These are phyloP conservation scores for Zaprionus davidi DNA, from an alignment of 1,140 invertebrate genomes.

Conservation along the genomic window DNA sequence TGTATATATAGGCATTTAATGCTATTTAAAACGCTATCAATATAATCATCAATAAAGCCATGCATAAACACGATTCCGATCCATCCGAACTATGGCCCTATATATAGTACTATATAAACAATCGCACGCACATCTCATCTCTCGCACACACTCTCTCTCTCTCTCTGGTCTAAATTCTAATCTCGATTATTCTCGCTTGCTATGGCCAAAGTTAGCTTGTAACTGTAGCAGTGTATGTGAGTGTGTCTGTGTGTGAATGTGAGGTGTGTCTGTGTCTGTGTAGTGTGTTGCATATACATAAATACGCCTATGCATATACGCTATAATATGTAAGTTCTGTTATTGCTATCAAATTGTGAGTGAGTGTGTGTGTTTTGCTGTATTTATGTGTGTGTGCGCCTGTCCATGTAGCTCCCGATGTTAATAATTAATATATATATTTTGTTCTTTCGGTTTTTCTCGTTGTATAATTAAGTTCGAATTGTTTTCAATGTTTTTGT, in stretches of 20 bases:
- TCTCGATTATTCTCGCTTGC: slow-evolving; percentile 50
- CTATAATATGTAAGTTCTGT: slow-evolving; percentile 38
- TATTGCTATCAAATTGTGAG: slow-evolving; percentile 68
- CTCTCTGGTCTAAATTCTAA: slow-evolving; percentile 79
- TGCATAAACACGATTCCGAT: slow-evolving; percentile 79
- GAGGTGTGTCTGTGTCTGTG: slow-evolving; percentile 30
- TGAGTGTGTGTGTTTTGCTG: slow-evolving; percentile 32
- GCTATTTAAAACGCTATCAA: slow-evolving; percentile 83
- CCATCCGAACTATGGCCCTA: slow-evolving; percentile 79
- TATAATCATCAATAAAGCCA: slow-evolving; percentile 81
- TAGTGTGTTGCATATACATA: slow-evolving; percentile 40
- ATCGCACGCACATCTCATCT: slow-evolving; percentile 61
- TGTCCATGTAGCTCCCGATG: slow-evolving; percentile 54
- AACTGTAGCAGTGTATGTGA: slow-evolving; percentile 29
- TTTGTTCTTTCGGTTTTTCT: slow-evolving; percentile 59
- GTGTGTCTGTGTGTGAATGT: slow-evolving; percentile 35
- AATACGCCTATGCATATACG: slow-evolving; percentile 54
- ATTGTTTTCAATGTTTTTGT: slow-evolving; percentile 80
- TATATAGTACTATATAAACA: slow-evolving; percentile 53
- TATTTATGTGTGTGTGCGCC: slow-evolving; percentile 46
- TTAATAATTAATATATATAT: slow-evolving; percentile 58
- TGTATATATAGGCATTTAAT: slow-evolving; percentile 79
- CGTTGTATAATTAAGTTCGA: slow-evolving; percentile 84
- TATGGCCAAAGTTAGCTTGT: slow-evolving; percentile 42
- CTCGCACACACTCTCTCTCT: slow-evolving; percentile 30